phyloP scores from a whole-genome alignment of 2,797 vertebrate species.

The Gambusia yucatana region DNA sequence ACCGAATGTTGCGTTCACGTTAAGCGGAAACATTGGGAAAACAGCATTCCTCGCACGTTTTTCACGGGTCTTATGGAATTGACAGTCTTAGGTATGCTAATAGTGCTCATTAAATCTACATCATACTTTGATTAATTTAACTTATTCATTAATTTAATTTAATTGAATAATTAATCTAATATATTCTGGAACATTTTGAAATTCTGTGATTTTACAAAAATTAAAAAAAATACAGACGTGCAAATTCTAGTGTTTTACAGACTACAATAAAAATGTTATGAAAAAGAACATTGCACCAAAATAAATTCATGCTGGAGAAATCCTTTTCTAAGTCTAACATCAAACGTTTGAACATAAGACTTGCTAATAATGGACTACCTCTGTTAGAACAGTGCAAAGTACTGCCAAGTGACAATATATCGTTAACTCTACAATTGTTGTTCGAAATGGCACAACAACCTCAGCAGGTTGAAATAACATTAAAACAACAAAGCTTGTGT shows the following conservation, averaged over 20 bases:
- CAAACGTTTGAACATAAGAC: neutral
- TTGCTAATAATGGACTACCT: neutral
- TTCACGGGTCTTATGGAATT: neutral
- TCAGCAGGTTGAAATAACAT: neutral
- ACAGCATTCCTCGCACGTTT: fast-evolving
- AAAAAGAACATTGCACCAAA: neutral
- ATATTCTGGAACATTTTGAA: neutral
- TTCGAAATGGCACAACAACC: neutral
- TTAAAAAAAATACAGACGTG: too few species aligned
- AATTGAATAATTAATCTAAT: too few species aligned
- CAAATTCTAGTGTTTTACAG: too few species aligned
- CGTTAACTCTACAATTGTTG: neutral
- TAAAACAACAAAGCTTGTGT: neutral
- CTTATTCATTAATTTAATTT: too few species aligned
- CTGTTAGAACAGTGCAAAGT: neutral
- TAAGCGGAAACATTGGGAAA: neutral
- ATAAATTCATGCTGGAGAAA: neutral
- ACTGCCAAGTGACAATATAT: neutral
- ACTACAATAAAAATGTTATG: neutral
- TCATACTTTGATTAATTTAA: neutral
- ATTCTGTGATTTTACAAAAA: neutral
- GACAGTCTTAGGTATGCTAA: neutral
- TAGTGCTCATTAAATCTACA: neutral
- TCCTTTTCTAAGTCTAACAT: neutral
- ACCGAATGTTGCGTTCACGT: conserved; percentile 23